Evolutionary conservation across 2,888 invertebrate genomes (phyloP).

Genomic region (Morpho helenor): DNA sequence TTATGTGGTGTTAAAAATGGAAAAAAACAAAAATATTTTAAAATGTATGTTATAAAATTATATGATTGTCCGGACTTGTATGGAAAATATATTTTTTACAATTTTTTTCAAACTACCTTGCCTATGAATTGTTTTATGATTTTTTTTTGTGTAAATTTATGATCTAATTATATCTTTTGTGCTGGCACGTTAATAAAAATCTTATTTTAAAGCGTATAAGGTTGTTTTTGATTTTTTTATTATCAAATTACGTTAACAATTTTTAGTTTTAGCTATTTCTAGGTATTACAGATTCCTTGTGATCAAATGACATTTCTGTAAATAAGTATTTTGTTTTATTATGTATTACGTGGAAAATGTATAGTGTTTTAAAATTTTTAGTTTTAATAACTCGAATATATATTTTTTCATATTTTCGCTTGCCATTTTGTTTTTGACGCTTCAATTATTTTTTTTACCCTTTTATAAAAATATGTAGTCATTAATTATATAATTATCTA

Average conservation of each 20-base stretch:
- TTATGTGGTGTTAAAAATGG: slow-evolving; percentile 13
- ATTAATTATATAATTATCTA: neutral
- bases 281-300: slow-evolving; percentile 31
- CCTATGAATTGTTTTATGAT: neutral
- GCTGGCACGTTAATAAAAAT: slow-evolving; percentile 22
- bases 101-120: slow-evolving; percentile 1
- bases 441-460: slow-evolving; percentile 32
- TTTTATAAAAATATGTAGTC: neutral
- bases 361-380: slow-evolving; percentile 26
- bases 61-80: slow-evolving; percentile 1
- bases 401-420: slow-evolving; percentile 37
- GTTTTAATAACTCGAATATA: slow-evolving; percentile 48
- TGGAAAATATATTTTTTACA: neutral
- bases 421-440: slow-evolving; percentile 48
- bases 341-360: slow-evolving; percentile 19
- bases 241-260: slow-evolving; percentile 10
- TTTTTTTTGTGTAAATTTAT: slow-evolving; percentile 22
- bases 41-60: slow-evolving; percentile 6
- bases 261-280: slow-evolving; percentile 11
- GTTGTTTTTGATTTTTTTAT: slow-evolving; percentile 21
- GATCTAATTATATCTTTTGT: slow-evolving; percentile 16
- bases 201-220: slow-evolving; percentile 11
- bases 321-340: slow-evolving; percentile 30
- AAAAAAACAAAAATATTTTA: slow-evolving; percentile 7
- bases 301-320: slow-evolving; percentile 40